Percentiles rank a stretch among this genome's conserved stretches.
phyloP scores from a whole-genome alignment of 2,113 vertebrate genomes.

The Petroica traversi region DNA sequence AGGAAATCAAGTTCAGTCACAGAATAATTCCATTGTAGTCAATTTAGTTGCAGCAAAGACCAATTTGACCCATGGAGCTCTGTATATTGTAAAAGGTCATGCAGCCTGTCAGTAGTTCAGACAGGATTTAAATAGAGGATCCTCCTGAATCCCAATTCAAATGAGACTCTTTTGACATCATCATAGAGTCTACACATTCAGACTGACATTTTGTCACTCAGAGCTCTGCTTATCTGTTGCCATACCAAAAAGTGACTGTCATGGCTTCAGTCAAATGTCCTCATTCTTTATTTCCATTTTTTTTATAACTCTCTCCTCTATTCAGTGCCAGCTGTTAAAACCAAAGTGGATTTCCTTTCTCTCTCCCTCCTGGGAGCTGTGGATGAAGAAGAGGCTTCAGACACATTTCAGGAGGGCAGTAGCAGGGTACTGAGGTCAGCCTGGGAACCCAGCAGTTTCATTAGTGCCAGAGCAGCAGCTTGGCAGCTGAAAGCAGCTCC shows the following conservation, averaged over 20 bases:
- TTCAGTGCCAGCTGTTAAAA: conserved; percentile 4
- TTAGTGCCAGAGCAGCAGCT: not conserved
- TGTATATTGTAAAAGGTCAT: conserved; percentile 7
- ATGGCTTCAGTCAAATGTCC: not conserved
- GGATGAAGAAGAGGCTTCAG: not conserved
- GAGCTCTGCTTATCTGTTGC: not conserved
- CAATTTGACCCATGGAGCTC: not conserved
- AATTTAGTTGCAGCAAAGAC: not conserved
- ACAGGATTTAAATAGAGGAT: conserved; percentile 30
- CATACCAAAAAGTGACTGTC: not conserved
- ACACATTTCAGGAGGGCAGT: not conserved
- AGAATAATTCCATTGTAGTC: conserved; percentile 16
- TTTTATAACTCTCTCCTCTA: not conserved
- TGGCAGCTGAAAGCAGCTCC: not conserved
- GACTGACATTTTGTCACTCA: conserved; percentile 21
- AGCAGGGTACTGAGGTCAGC: not conserved
- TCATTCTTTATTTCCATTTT: not conserved
- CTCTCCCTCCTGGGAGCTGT: not conserved
- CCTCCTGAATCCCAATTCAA: not conserved
- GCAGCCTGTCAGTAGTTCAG: conserved; percentile 16
- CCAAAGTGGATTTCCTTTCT: not conserved
- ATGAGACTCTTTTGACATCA: conserved; percentile 29
- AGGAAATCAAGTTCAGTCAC: conserved; percentile 22
- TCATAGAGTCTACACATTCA: not conserved
- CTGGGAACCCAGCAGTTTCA: not conserved